These are phyloP conservation scores for Oreochromis spilurus DNA, from an alignment of 2,113 vertebrate genomes.

Conservation along the genomic window DNA sequence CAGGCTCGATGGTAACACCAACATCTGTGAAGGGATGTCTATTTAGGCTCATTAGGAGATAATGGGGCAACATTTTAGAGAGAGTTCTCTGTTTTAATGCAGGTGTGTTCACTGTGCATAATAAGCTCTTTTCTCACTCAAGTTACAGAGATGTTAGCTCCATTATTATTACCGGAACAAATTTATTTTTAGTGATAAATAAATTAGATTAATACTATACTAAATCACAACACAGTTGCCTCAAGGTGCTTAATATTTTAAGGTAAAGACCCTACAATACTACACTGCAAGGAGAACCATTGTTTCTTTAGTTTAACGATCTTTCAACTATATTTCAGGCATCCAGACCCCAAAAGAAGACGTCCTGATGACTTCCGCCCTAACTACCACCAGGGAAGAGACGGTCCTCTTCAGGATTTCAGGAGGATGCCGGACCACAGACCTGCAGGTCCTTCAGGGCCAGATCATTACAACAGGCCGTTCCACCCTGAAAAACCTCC, in stretches of 20 bases:
- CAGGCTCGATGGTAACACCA: background rate
- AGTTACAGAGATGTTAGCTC: background rate
- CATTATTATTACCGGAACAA: accelerated
- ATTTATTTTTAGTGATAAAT: background rate
- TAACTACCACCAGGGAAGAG: slow-evolving; percentile 78
- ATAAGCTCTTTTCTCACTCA: background rate
- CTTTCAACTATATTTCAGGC: slow-evolving; percentile 65
- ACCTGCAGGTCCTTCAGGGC: slow-evolving; percentile 75
- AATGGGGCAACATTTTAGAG: background rate
- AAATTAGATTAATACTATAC: background rate
- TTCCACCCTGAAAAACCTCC: slow-evolving; percentile 89
- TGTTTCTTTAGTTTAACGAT: background rate
- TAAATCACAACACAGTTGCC: background rate
- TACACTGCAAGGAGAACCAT: background rate
- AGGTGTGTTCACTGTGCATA: background rate
- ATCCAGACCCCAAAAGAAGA: slow-evolving; percentile 88
- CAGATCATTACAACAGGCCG: slow-evolving; percentile 87
- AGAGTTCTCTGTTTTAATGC: background rate
- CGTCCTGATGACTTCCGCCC: slow-evolving; percentile 87
- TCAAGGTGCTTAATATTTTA: background rate
- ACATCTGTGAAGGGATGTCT: background rate
- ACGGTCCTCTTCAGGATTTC: slow-evolving; percentile 86
- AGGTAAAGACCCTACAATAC: background rate
- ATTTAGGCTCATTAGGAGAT: background rate
- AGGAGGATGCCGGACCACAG: slow-evolving; percentile 89